A percentile compares a stretch with the other conserved stretches of the same genome.
phyloP scores from a whole-genome alignment of 2,888 invertebrate species.

The Mycalesis mineus region DNA sequence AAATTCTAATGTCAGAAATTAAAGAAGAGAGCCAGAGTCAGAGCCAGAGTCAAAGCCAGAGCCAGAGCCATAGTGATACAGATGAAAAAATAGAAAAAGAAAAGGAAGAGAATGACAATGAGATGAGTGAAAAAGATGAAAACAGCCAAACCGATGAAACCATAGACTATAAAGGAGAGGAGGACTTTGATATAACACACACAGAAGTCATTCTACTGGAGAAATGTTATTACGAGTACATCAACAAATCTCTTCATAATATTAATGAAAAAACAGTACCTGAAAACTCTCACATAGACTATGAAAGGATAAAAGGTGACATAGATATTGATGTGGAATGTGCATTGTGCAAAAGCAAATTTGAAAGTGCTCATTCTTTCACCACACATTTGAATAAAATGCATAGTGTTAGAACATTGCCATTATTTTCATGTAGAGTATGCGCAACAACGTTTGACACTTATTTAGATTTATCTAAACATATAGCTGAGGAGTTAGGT shows the following conservation, averaged over 20 bases:
- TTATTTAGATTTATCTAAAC: slow-evolving; percentile 50
- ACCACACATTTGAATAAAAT: slow-evolving; percentile 57
- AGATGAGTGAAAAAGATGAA: slow-evolving; percentile 26
- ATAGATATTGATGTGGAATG: slow-evolving; percentile 46
- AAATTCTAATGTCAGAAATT: slow-evolving; percentile 39
- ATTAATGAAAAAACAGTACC: slow-evolving; percentile 52
- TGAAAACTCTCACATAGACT: slow-evolving; percentile 48
- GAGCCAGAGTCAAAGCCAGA: too few species aligned
- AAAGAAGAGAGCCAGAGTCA: slow-evolving; percentile 47
- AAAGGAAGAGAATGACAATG: slow-evolving; percentile 21
- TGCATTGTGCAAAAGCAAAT: slow-evolving; percentile 50
- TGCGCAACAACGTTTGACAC: slow-evolving; percentile 62
- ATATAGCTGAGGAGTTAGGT: slow-evolving; percentile 50
- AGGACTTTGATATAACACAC: slow-evolving; percentile 68
- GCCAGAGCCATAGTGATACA: slow-evolving; percentile 36
- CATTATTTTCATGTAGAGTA: slow-evolving; percentile 59
- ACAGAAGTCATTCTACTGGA: slow-evolving; percentile 65
- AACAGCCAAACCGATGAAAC: slow-evolving; percentile 28
- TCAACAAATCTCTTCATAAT: slow-evolving; percentile 43
- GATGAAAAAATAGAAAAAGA: slow-evolving; percentile 32
- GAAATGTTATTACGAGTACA: slow-evolving; percentile 63
- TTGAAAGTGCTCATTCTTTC: slow-evolving; percentile 42
- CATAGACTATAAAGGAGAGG: slow-evolving; percentile 55
- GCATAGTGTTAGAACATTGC: slow-evolving; percentile 55
- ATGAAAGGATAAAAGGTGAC: slow-evolving; percentile 43